A percentile compares a stretch with the other conserved stretches of the same genome.
Evolutionary conservation across 2,888 invertebrate species (phyloP).

Genomic region (Andrena flavipes): DNA sequence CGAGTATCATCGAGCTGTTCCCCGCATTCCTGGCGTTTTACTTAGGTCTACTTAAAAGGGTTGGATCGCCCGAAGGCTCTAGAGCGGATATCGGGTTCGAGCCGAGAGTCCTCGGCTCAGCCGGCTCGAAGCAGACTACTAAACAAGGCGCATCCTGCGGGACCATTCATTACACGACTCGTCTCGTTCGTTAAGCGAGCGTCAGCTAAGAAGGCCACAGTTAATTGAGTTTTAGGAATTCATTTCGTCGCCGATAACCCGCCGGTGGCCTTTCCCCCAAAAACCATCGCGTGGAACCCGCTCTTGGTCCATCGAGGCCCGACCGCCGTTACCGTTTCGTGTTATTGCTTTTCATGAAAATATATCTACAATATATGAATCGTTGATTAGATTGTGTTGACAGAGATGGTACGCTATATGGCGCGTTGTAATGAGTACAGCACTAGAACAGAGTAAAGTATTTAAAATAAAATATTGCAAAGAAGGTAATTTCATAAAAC

Average conservation of each 20-base stretch:
- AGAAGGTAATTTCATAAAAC: not conserved
- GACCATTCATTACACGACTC: constrained; percentile 70
- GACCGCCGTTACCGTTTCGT: not conserved
- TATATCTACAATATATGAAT: not conserved
- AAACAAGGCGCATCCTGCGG: constrained; percentile 58
- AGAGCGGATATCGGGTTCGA: constrained; percentile 70
- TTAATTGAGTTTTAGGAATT: constrained; percentile 81
- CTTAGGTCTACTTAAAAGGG: constrained; percentile 76
- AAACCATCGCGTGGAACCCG: constrained; percentile 1
- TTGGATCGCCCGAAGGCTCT: constrained; percentile 72
- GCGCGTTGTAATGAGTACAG: not conserved
- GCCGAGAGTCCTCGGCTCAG: constrained; percentile 43
- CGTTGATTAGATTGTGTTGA: not conserved
- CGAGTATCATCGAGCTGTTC: constrained; percentile 66
- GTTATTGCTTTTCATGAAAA: not conserved
- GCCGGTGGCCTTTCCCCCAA: constrained; percentile 52
- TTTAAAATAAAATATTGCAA: no score
- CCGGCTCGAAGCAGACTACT: constrained; percentile 37
- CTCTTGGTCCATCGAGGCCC: not conserved
- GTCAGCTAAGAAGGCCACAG: constrained; percentile 66
- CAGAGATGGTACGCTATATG: not conserved
- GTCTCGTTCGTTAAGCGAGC: constrained; percentile 63
- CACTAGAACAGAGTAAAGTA: no score
- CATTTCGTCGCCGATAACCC: constrained; percentile 76
- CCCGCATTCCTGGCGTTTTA: constrained; percentile 75